Percentiles rank a stretch among this genome's conserved stretches.
These are phyloP conservation scores for Holothuria leucospilota DNA, from an alignment of 53 echinoderm and acorn worm genomes.

Conservation along the genomic window DNA sequence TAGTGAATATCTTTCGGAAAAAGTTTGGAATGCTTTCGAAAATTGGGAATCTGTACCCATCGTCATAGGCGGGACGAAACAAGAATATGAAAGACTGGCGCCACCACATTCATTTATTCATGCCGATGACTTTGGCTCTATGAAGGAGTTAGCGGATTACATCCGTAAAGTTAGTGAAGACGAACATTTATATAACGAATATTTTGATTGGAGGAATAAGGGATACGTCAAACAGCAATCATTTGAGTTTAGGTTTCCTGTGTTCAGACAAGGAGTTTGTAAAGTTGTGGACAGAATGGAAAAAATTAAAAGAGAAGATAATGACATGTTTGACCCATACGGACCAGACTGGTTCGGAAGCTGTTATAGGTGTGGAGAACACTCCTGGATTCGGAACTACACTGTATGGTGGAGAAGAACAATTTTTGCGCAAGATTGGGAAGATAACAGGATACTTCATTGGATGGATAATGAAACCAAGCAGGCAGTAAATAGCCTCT, in stretches of 20 bases:
- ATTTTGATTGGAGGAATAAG: constrained; percentile 31
- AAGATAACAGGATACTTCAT: constrained; percentile 9
- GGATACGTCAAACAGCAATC: constrained; percentile 8
- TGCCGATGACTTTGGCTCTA: constrained; percentile 39
- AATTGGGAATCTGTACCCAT: constrained; percentile 17
- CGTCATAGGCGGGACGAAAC: constrained; percentile 20
- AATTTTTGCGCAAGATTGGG: constrained; percentile 5
- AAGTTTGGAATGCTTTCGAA: constrained; percentile 17
- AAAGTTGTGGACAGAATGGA: constrained; percentile 2
- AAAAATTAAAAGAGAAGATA: not conserved
- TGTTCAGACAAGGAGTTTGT: constrained; percentile 28
- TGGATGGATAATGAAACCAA: constrained; percentile 9
- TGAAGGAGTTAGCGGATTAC: constrained; percentile 31
- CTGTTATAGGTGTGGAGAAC: constrained; percentile 23
- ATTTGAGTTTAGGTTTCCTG: not conserved
- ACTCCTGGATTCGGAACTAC: constrained; percentile 22
- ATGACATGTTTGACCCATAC: constrained; percentile 1
- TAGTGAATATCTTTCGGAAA: constrained; percentile 41
- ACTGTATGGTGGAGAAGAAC: constrained; percentile 14
- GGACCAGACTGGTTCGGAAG: constrained; percentile 30
- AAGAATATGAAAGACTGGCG: constrained; percentile 13
- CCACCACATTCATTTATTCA: constrained; percentile 39
- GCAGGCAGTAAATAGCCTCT: too few relatives aligned
- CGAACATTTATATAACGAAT: constrained; percentile 27
- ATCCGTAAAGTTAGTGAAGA: not conserved